Evolutionary conservation across 2,797 vertebrate species (phyloP).

Genomic region (Liasis olivaceus): DNA sequence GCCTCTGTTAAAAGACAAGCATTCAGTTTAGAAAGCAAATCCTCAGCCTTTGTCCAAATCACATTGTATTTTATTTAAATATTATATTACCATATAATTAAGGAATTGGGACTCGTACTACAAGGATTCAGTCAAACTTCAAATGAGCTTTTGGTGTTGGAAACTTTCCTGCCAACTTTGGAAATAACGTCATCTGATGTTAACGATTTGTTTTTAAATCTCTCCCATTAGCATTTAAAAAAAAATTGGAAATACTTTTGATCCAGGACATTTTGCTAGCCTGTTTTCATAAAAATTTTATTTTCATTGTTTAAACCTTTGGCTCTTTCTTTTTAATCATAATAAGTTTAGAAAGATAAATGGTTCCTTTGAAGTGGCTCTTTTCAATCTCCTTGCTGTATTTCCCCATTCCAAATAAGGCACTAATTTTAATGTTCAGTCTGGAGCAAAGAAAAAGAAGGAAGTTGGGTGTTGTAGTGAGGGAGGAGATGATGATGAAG

Average conservation of each 20-base stretch:
- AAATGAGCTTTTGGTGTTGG: background rate
- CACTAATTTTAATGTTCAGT: background rate
- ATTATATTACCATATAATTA: conserved; percentile 5
- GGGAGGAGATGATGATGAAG: background rate
- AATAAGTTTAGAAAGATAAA: background rate
- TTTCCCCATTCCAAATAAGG: background rate
- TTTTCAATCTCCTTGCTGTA: background rate
- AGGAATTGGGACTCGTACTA: background rate
- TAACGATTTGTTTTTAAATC: background rate
- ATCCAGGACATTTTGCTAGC: background rate
- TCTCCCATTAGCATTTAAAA: background rate
- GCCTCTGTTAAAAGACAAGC: conserved; percentile 24
- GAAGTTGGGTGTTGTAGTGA: too few species aligned
- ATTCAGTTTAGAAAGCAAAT: conserved; percentile 27
- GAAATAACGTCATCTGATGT: background rate
- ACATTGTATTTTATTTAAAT: conserved; percentile 43
- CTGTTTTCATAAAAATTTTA: background rate
- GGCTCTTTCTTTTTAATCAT: background rate
- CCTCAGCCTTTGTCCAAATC: conserved; percentile 32
- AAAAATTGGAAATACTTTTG: background rate
- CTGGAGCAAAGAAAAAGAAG: background rate
- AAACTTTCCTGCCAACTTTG: background rate
- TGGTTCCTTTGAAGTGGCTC: background rate
- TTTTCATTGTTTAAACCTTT: background rate
- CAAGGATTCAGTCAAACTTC: background rate